Percentiles rank a stretch among this genome's conserved stretches.
These are phyloP conservation scores for Halisarca cf. caerulea DNA, from an alignment of 37 sponge, comb jelly and placozoan species.

Conservation along the genomic window DNA sequence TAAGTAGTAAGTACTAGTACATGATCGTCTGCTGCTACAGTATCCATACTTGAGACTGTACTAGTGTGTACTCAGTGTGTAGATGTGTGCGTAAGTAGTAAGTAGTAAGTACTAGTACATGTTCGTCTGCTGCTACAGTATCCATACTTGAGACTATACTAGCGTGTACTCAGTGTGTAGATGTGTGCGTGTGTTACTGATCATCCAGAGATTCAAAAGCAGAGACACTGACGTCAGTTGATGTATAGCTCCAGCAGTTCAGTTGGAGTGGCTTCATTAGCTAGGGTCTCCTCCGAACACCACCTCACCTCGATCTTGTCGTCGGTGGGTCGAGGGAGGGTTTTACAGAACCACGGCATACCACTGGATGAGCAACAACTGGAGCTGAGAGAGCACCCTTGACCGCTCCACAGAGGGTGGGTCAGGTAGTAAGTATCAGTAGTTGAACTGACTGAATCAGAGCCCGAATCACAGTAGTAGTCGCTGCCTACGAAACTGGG, in stretches of 20 bases:
- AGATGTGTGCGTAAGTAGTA: too few relatives aligned
- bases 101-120: too few relatives aligned
- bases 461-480: neutral
- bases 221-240: too few relatives aligned
- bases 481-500: neutral
- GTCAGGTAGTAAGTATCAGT: neutral
- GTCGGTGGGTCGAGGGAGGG: neutral
- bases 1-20: too few relatives aligned
- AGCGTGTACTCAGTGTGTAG: too few relatives aligned
- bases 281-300: neutral
- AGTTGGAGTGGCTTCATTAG: neutral
- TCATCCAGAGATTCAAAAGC: too few relatives aligned
- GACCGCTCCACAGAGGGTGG: neutral
- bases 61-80: too few relatives aligned
- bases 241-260: neutral
- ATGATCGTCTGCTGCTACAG: too few relatives aligned
- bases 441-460: neutral
- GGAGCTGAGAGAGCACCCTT: neutral
- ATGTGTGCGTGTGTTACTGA: too few relatives aligned
- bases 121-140: too few relatives aligned
- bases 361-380: neutral
- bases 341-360: slow-evolving; percentile 11
- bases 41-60: too few relatives aligned
- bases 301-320: neutral
- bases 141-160: too few relatives aligned